Conservation (phyloP, 2,113 vertebrate genomes). For the Conger conger region DNA sequence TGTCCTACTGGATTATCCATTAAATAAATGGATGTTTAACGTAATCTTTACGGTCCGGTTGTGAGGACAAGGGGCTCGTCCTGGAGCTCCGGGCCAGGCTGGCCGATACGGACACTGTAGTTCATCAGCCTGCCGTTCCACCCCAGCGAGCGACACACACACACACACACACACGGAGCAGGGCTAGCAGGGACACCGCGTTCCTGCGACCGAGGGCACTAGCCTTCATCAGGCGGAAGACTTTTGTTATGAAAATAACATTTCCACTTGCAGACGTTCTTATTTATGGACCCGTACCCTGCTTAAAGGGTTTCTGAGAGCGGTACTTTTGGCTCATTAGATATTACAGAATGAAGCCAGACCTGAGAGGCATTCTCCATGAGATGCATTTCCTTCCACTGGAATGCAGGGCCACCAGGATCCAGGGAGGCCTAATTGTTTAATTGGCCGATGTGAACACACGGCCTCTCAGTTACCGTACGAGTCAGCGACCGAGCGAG, state of each 20-base stretch:
- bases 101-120: not conserved
- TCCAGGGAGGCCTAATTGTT: not conserved
- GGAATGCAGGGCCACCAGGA: not conserved
- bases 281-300: not conserved
- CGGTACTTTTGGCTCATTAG: not conserved
- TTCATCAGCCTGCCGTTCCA: not conserved
- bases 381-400: not conserved
- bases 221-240: not conserved
- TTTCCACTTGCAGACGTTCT: not conserved
- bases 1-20: not conserved
- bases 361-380: not conserved
- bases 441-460: conserved; percentile 1
- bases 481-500: not conserved
- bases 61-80: not conserved
- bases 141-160: not conserved
- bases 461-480: not conserved
- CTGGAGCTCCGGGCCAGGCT: not conserved
- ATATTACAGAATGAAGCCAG: not conserved
- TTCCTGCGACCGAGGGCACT: no score
- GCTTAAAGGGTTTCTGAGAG: not conserved
- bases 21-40: not conserved
- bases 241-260: not conserved
- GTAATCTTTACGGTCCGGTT: not conserved
- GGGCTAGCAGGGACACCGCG: not conserved
- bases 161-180: not conserved